Evolutionary conservation across 2,113 vertebrate species (phyloP), one percentile per base, ranked within the genome.

Genomic region (Sakesphorus luctuosus): DNA sequence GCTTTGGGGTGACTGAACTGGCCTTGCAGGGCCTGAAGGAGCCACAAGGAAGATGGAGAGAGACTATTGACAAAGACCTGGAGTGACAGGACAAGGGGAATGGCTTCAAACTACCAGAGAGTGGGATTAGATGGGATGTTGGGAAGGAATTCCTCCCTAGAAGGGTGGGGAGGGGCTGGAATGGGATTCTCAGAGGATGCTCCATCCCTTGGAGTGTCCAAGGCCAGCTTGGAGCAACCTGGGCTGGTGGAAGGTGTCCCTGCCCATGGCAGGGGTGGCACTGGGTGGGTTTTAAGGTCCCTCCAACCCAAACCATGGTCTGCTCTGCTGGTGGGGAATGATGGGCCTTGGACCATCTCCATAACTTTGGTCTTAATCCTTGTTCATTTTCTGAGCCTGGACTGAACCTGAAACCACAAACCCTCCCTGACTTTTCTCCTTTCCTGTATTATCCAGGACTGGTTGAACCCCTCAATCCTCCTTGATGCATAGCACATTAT

Each of bases 211-310:
- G 6, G 0, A 44, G 20, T 55, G 69, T 1, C 69, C 69, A 9
- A 28, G 59, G n/a, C 18, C n/a, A 10, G 69, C n/a, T 0, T 65
- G 82, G 69, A 28, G 4, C 11, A 1, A 0, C 33, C 33, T 29
- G 71, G 71, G 50, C 4, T 20, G 29, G 19, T 2, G 61, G 50
- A 20, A 75, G n/a, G 6, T 49, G 50, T 49, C n/a, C 40, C 49
- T 56, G 69, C 4, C 69, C 33, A 7, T 3, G 49, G 26, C 21
- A 44, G 13, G 21, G 6, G 25, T 56, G 78, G n/a, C 3, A 2
- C 4, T 33, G 28, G 36, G 0, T 65, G 40, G 6, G 50, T 13
- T 40, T 40, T 40, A 40, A 26, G 1, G 5, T 13, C 24, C 43
- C 19, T 55, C 13, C 40, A 31, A 38, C 10, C 13, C 11, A 21